A percentile compares a stretch with the other conserved stretches of the same genome.
Evolutionary conservation across 1,140 invertebrate genomes (phyloP).

Genomic region (Drosophila sproati): DNA sequence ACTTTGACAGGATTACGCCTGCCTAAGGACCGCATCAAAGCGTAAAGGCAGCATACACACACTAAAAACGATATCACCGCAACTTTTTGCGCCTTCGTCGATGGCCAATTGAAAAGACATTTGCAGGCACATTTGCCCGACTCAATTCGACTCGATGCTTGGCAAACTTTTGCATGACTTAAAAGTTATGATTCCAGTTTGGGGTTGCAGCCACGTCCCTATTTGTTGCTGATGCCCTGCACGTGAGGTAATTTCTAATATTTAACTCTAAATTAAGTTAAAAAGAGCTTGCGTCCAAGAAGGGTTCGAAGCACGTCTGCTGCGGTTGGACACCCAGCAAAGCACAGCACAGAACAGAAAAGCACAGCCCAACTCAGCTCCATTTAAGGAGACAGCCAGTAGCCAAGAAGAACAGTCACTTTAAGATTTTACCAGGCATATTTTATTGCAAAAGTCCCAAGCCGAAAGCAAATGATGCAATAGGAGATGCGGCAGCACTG

Average conservation of each 20-base stretch:
- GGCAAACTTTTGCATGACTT: slow-evolving; percentile 73
- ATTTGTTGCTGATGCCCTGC: slow-evolving; percentile 56
- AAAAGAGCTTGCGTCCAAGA: slow-evolving; percentile 30
- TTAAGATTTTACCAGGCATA: slow-evolving; percentile 76
- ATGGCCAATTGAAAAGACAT: slow-evolving; percentile 83
- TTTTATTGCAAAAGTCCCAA: slow-evolving; percentile 70
- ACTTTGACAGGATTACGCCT: slow-evolving; percentile 83
- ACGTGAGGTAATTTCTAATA: slow-evolving; percentile 83
- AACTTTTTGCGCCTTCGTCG: slow-evolving; percentile 68
- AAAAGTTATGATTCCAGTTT: slow-evolving; percentile 67
- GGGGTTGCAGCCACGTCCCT: slow-evolving; percentile 8
- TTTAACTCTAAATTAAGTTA: slow-evolving; percentile 82
- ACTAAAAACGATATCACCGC: slow-evolving; percentile 74
- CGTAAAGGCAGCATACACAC: slow-evolving; percentile 33
- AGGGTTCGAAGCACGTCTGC: slow-evolving; percentile 57
- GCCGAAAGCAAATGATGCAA: slow-evolving; percentile 32
- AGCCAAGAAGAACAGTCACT: slow-evolving; percentile 8
- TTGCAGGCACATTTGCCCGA: slow-evolving; percentile 74
- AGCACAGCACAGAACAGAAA: background rate
- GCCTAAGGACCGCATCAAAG: slow-evolving; percentile 80
- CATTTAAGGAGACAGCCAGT: slow-evolving; percentile 7
- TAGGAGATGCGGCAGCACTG: slow-evolving; percentile 16
- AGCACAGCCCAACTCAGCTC: background rate
- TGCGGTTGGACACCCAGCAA: slow-evolving; percentile 24
- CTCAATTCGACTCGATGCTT: slow-evolving; percentile 12